Conservation (phyloP, 2,888 invertebrate species). For the Rugalucina vietnamica region DNA sequence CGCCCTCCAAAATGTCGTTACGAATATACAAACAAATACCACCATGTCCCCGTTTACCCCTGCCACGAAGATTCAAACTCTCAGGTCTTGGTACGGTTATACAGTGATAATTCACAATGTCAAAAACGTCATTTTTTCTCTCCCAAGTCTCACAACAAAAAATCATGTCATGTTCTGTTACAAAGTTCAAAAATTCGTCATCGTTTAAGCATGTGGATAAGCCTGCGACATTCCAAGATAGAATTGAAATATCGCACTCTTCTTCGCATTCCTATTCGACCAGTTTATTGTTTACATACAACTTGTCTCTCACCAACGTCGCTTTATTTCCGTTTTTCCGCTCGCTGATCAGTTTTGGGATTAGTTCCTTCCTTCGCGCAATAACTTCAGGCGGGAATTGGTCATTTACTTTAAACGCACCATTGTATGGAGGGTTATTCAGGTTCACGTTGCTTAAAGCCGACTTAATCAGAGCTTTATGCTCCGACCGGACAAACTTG, state of each 20-base stretch:
- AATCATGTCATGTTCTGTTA: slow-evolving; percentile 6
- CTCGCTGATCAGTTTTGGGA: not conserved
- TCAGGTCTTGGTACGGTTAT: not conserved
- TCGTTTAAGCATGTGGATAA: not conserved
- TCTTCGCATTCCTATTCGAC: not conserved
- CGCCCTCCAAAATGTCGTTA: not conserved
- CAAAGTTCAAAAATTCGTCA: not conserved
- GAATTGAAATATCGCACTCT: not conserved
- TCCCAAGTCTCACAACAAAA: slow-evolving; percentile 33
- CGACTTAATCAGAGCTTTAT: not conserved
- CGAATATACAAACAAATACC: not conserved
- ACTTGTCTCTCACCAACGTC: not conserved
- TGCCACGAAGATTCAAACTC: not conserved
- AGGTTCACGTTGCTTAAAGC: slow-evolving; percentile 1
- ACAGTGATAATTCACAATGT: slow-evolving; percentile 19
- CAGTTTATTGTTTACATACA: not conserved
- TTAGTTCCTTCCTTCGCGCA: not conserved
- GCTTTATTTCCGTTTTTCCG: not conserved
- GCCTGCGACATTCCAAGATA: not conserved
- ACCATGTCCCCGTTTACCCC: not conserved
- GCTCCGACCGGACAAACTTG: not conserved
- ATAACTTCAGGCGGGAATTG: not conserved
- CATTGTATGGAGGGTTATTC: not conserved
- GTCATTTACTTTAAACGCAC: not conserved
- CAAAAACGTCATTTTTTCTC: not conserved